Evolutionary conservation across 2,113 vertebrate species (phyloP).

Genomic region (Leptosomus discolor): DNA sequence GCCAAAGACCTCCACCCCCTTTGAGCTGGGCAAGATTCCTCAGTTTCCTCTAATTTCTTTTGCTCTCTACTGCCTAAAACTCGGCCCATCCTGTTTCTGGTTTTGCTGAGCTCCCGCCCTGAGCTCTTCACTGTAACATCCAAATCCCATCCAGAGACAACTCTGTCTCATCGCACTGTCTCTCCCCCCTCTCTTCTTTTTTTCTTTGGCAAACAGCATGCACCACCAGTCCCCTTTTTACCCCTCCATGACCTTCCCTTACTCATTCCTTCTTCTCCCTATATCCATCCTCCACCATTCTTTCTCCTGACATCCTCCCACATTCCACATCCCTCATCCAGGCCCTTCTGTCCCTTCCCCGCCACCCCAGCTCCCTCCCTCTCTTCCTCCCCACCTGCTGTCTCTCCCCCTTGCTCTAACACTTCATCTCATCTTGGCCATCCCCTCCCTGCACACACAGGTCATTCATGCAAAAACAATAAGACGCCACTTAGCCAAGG

Average conservation of each 20-base stretch:
- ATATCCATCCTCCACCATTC: background rate
- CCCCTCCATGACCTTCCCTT: background rate
- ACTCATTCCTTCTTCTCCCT: background rate
- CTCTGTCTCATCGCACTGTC: background rate
- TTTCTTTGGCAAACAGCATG: background rate
- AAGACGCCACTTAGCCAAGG: background rate
- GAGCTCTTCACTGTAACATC: background rate
- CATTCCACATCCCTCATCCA: background rate
- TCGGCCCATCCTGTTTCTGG: background rate
- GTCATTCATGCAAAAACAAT: background rate
- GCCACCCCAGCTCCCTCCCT: background rate
- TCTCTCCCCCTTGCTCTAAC: background rate
- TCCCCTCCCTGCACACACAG: background rate
- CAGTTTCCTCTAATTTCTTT: background rate
- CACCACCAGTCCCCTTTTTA: background rate
- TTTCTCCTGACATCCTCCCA: background rate
- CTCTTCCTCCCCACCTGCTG: background rate
- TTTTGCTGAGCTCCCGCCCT: background rate
- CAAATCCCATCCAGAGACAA: background rate
- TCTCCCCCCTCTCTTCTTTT: background rate
- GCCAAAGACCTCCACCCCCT: background rate
- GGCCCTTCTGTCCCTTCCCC: background rate
- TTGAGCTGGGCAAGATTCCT: background rate
- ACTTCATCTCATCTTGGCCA: background rate
- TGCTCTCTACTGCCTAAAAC: background rate